Evolutionary conservation across 2,888 invertebrate genomes (phyloP).

Genomic region (Brachyptera risi): DNA sequence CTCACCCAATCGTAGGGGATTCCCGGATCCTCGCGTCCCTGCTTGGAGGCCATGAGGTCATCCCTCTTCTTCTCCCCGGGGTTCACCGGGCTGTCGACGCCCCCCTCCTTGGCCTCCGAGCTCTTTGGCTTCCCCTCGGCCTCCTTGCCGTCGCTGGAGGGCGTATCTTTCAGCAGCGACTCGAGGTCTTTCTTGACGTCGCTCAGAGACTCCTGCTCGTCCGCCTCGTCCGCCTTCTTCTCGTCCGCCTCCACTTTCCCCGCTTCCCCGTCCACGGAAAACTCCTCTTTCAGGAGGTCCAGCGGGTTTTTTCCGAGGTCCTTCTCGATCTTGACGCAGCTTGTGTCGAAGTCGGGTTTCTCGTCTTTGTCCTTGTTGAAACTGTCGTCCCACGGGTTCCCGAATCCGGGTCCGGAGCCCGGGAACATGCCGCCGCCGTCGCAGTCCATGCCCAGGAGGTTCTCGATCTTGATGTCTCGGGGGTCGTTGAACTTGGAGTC

Average conservation of each 20-base stretch:
- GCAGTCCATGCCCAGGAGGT: constrained; percentile 11
- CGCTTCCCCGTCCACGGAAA: background rate
- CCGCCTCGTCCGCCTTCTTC: background rate
- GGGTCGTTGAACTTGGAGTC: constrained; percentile 2
- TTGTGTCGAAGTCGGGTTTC: background rate
- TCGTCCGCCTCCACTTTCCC: background rate
- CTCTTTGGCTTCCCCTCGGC: constrained; percentile 50
- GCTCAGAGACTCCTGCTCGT: background rate
- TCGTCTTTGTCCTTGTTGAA: background rate
- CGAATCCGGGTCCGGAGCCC: background rate
- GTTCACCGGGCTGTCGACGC: constrained; percentile 52
- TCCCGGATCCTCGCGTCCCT: constrained; percentile 62
- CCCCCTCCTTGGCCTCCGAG: constrained; percentile 51
- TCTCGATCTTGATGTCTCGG: constrained; percentile 1
- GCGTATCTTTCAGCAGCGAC: background rate
- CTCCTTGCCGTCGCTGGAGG: constrained; percentile 42
- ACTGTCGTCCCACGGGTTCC: background rate
- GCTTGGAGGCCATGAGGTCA: constrained; percentile 36
- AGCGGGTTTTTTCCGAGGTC: background rate
- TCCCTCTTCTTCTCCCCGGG: constrained; percentile 57
- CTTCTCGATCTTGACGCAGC: too few species aligned
- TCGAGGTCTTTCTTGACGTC: background rate
- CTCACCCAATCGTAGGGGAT: constrained; percentile 84
- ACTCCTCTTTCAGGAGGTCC: constrained; percentile 10
- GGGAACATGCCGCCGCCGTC: constrained; percentile 1